Conservation (phyloP, 2,113 vertebrate genomes). For the Laticauda colubrina region DNA sequence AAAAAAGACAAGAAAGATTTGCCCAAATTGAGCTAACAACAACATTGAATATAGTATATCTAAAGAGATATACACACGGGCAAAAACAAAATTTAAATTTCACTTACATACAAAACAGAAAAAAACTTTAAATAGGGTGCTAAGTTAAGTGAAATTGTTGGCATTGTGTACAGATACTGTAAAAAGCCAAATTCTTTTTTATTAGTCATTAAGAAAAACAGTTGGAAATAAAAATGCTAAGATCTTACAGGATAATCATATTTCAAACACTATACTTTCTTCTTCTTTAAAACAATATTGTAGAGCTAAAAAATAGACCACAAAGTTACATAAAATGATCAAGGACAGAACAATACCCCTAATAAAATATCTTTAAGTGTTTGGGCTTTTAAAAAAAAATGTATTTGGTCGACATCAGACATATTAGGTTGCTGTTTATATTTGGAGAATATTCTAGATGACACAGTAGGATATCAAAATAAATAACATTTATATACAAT, state of each 20-base stretch:
- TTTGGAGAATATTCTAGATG: not conserved
- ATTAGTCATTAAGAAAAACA: not conserved
- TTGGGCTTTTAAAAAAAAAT: not conserved
- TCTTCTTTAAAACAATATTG: not conserved
- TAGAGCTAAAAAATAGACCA: not conserved
- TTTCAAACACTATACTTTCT: not conserved
- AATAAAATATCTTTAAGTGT: not conserved
- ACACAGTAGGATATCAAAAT: not conserved
- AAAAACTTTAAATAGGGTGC: not conserved
- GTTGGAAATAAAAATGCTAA: not conserved
- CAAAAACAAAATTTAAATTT: not conserved
- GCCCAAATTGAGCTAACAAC: not conserved
- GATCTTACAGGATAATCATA: not conserved
- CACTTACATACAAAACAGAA: not conserved
- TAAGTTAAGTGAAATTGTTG: not conserved
- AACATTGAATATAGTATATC: not conserved
- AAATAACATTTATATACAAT: not conserved
- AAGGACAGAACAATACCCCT: not conserved
- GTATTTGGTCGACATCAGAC: not conserved
- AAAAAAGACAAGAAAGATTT: not conserved
- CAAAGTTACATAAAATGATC: not conserved
- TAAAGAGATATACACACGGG: not conserved
- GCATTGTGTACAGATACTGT: not conserved
- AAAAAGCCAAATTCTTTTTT: not conserved
- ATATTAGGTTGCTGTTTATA: not conserved